Conservation (phyloP, 2,797 vertebrate species). For the Sitta carolinensis region DNA sequence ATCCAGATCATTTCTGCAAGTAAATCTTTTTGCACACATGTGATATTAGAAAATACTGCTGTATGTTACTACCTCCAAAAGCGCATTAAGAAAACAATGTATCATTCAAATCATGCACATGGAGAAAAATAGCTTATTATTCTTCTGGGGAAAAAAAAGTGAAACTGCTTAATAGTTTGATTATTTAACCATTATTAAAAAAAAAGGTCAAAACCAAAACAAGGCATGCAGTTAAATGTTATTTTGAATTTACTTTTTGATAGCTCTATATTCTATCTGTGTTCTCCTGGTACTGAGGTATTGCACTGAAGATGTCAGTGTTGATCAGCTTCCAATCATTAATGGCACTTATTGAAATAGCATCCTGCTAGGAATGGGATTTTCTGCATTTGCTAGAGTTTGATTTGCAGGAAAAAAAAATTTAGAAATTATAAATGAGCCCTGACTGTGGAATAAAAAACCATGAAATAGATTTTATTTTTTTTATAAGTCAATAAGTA, state of each 20-base stretch:
- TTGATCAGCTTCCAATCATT: conserved; percentile 31
- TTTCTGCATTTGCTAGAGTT: neutral
- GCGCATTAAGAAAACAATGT: neutral
- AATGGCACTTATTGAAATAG: conserved; percentile 39
- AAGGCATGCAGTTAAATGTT: neutral
- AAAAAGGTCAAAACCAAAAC: neutral
- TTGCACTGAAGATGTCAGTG: conserved; percentile 14
- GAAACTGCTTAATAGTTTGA: conserved; percentile 22
- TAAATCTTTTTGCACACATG: neutral
- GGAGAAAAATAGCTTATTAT: neutral
- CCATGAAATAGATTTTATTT: neutral
- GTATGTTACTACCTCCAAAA: neutral
- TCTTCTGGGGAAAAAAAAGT: neutral
- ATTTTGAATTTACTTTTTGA: conserved; percentile 18
- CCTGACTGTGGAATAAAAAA: neutral
- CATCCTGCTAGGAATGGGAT: neutral
- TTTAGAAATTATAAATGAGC: neutral
- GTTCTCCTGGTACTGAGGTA: neutral
- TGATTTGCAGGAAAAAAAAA: neutral
- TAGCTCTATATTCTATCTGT: conserved; percentile 1
- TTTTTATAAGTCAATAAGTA: neutral
- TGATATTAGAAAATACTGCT: neutral
- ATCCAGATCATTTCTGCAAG: neutral
- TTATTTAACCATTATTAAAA: neutral
- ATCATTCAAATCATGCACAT: conserved; percentile 9